Evolutionary conservation across 2,797 vertebrate species (phyloP).

Genomic region (Falco columbarius): DNA sequence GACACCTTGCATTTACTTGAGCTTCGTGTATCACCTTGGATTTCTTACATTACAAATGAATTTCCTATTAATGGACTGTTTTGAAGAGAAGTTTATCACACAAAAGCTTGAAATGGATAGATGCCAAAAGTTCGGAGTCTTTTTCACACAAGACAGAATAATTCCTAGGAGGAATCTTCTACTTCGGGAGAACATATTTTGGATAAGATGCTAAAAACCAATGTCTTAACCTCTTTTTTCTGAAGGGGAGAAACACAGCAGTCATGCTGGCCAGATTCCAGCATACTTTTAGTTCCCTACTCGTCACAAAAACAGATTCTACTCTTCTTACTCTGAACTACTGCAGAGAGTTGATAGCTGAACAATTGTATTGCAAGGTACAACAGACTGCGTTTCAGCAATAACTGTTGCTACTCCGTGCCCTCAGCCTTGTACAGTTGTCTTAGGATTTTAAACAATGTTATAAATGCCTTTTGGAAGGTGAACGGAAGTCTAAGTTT

Average conservation of each 20-base stretch:
- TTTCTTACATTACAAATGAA: background rate
- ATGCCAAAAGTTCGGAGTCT: background rate
- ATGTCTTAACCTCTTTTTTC: background rate
- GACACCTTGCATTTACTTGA: background rate
- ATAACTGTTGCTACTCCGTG: background rate
- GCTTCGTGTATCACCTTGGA: background rate
- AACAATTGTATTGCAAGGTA: background rate
- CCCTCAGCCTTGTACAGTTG: background rate
- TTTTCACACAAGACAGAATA: background rate
- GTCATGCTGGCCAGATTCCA: background rate
- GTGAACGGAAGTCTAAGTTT: background rate
- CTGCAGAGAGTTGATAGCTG: background rate
- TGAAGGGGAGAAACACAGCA: background rate
- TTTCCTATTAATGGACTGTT: background rate
- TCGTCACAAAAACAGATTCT: background rate
- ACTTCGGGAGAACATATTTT: background rate
- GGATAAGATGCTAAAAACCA: background rate
- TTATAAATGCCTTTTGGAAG: background rate
- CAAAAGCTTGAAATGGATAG: background rate
- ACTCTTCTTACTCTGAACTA: background rate
- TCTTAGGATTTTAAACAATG: background rate
- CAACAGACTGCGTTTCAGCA: background rate
- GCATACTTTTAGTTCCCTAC: background rate
- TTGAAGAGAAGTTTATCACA: background rate
- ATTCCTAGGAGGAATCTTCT: background rate